Conservation (phyloP, 2,113 vertebrate species). For the Toxotes jaculatrix region DNA sequence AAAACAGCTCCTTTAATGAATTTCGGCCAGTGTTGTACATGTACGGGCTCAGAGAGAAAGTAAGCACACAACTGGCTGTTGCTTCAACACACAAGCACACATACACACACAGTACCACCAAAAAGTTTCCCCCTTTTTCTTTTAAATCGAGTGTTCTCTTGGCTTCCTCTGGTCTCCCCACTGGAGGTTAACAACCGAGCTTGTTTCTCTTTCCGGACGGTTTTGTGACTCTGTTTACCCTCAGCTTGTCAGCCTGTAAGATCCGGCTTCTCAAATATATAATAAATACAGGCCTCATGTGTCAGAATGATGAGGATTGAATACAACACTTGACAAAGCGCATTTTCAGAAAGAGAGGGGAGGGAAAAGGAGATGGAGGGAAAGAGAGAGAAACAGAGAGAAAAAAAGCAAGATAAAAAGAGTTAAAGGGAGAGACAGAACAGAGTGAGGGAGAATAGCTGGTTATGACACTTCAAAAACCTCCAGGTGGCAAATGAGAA, state of each 20-base stretch:
- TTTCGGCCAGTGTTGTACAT: not conserved
- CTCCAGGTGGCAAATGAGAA: slow-evolving; percentile 82
- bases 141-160: slow-evolving; percentile 30
- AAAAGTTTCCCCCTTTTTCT: slow-evolving; percentile 16
- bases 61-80: not conserved
- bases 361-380: slow-evolving; percentile 3
- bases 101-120: slow-evolving; percentile 5
- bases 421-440: slow-evolving; percentile 47
- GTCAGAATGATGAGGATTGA: slow-evolving; percentile 55
- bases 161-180: slow-evolving; percentile 22
- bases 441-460: slow-evolving; percentile 54
- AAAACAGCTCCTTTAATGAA: not conserved
- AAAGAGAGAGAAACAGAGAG: not conserved
- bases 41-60: not conserved
- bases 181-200: slow-evolving; percentile 56
- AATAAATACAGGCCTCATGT: slow-evolving; percentile 55
- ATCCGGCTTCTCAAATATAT: slow-evolving; percentile 51
- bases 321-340: slow-evolving; percentile 55
- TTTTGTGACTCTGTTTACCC: slow-evolving; percentile 66
- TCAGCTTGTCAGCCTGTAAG: slow-evolving; percentile 51
- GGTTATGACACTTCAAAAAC: slow-evolving; percentile 77
- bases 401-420: slow-evolving; percentile 16
- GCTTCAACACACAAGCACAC: not conserved
- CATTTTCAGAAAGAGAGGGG: slow-evolving; percentile 22
- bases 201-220: slow-evolving; percentile 55